These are phyloP conservation scores for Scaptomyza graminum DNA, from an alignment of 1,140 invertebrate genomes.

Conservation along the genomic window DNA sequence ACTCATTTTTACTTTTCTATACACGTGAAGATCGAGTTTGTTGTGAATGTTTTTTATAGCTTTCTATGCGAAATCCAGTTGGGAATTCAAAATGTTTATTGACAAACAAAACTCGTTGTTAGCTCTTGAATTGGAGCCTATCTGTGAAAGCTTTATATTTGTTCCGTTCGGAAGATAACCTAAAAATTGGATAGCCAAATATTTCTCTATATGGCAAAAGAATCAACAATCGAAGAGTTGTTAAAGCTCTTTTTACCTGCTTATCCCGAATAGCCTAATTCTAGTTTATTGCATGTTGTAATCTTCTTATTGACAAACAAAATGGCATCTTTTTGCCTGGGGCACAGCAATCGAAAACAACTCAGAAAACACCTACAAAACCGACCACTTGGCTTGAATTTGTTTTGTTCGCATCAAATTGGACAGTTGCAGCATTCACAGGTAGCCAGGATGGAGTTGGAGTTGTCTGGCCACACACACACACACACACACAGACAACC, in stretches of 20 bases:
- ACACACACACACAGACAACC: too few species aligned
- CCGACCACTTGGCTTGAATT: constrained; percentile 41
- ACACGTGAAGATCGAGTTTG: too few species aligned
- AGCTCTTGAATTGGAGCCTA: too few species aligned
- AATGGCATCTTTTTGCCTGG: constrained; percentile 50
- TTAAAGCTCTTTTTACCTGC: too few species aligned
- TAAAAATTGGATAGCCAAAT: too few species aligned
- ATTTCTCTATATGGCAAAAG: too few species aligned
- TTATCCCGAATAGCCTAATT: neutral
- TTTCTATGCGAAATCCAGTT: neutral
- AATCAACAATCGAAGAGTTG: neutral
- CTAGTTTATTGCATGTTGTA: constrained; percentile 41
- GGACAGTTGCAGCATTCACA: constrained; percentile 47
- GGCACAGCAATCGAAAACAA: constrained; percentile 31
- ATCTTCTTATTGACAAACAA: constrained; percentile 68
- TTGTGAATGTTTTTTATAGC: too few species aligned
- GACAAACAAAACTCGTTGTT: too few species aligned
- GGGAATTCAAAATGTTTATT: neutral
- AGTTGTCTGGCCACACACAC: neutral
- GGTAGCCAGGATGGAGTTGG: neutral
- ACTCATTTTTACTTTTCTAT: too few species aligned
- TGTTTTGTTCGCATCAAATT: constrained; percentile 72
- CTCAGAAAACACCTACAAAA: neutral
- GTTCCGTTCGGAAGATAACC: too few species aligned
- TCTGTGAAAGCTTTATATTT: too few species aligned